phyloP scores from a whole-genome alignment of 2,113 vertebrate genomes.

The Entomyzon cyanotis region DNA sequence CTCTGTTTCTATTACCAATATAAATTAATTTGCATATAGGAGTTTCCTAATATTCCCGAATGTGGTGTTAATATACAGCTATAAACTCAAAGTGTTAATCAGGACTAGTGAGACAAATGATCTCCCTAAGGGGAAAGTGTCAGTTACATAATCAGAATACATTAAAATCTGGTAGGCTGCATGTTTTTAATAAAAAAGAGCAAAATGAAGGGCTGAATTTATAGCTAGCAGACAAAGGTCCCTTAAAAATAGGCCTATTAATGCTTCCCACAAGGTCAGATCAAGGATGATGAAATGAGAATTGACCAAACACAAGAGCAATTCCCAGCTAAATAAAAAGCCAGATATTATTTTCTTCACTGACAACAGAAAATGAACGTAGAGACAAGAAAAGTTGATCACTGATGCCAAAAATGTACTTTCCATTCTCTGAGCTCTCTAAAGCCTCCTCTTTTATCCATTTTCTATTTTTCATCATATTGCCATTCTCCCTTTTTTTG shows the following conservation, averaged over 20 bases:
- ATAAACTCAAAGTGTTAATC: slow-evolving; percentile 62
- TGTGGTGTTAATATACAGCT: slow-evolving; percentile 24
- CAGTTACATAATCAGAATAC: slow-evolving; percentile 68
- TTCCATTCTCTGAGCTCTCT: slow-evolving; percentile 70
- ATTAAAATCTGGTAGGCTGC: slow-evolving; percentile 54
- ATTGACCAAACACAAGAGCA: slow-evolving; percentile 87
- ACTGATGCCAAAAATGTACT: slow-evolving; percentile 76
- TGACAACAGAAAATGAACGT: slow-evolving; percentile 73
- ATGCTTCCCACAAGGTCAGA: slow-evolving; percentile 83
- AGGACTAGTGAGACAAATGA: slow-evolving; percentile 56
- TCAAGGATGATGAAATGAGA: slow-evolving; percentile 89
- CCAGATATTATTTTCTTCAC: slow-evolving; percentile 76
- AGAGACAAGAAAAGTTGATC: slow-evolving; percentile 78
- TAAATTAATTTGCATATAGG: slow-evolving; percentile 60
- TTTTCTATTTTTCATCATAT: slow-evolving; percentile 76
- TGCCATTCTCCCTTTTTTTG: slow-evolving; percentile 76
- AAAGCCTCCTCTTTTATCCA: slow-evolving; percentile 76
- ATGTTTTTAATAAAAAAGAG: slow-evolving; percentile 55
- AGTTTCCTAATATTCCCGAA: slow-evolving; percentile 36
- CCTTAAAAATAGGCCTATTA: slow-evolving; percentile 80
- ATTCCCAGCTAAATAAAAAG: slow-evolving; percentile 78
- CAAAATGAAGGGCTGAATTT: slow-evolving; percentile 79
- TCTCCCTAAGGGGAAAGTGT: slow-evolving; percentile 15
- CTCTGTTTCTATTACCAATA: background rate
- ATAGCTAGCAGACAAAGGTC: slow-evolving; percentile 65